Base-by-base conservation (phyloP, 2,797 vertebrate species). In the Labroides dimidiatus region DNA sequence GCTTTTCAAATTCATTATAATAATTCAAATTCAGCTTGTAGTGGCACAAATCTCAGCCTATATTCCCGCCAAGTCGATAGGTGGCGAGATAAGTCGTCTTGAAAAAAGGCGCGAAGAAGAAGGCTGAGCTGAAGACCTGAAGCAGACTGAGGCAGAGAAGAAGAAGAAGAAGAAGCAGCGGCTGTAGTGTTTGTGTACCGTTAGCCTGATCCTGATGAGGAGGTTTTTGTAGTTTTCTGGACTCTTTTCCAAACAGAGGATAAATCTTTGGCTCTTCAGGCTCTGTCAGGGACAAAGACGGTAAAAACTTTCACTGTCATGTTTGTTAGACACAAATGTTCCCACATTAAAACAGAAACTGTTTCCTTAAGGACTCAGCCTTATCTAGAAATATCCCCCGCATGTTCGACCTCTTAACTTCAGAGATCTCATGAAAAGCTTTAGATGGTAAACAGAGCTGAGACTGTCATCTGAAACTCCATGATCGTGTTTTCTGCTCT, bases 331-430 rank as follows among this genome's bases (percentile, higher is more conserved):
- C 5, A 33, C 30, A 33, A 33, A 3, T 24, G 30, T 7, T 6
- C 12, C 2, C 4, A 13, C 42, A 10, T n/a, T 24, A 8, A 13
- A 39, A 0, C 37, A 17, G 6, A 20, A 63, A 12, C 13, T 27
- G 15, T 33, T 27, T 30, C 17, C 19, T 19, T 6, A 2, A 2
- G 20, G 21, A 3, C 7, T 16, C 53, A 3, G 2, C 1, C 10
- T 15, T 0, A 19, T 65, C 69, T 39, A 52, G 54, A 64, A 52
- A 12, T 17, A 36, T 57, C 69, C 30, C 8, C 30, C 1, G 30
- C 30, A 33, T 33, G 30, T 13, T n/a, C 36, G 2, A 1, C 20
- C 44, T 1, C 14, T 23, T 42, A 3, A 12, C 8, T 8, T 0
- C 21, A n/a, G 4, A 20, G 4, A 4, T 4, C 15, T 10, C 2